These are phyloP conservation scores for Lytechinus pictus DNA, from an alignment of 35 echinoderm and acorn worm genomes.

Conservation along the genomic window DNA sequence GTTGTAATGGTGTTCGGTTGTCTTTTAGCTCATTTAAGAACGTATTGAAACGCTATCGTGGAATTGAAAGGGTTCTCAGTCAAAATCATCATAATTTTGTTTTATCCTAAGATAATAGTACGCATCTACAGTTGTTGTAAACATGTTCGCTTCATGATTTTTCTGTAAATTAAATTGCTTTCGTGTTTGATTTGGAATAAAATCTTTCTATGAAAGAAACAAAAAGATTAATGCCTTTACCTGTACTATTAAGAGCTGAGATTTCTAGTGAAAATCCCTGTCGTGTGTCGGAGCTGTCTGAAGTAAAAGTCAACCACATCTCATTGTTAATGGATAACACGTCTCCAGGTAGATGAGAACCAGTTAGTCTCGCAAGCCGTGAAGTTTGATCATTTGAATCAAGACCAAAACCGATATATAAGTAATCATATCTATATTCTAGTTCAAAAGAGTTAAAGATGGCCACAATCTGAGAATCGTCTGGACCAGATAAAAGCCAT, in stretches of 20 bases:
- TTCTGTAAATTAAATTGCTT: too few relatives aligned
- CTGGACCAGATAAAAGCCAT: conserved; percentile 3
- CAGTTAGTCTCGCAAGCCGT: neutral
- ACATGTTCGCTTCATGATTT: too few relatives aligned
- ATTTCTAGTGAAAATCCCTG: neutral
- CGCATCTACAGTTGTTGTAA: too few relatives aligned
- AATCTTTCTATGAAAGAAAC: too few relatives aligned
- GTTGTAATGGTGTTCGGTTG: too few relatives aligned
- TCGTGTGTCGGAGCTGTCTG: neutral
- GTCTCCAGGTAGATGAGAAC: neutral
- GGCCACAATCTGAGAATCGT: neutral
- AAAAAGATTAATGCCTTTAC: neutral
- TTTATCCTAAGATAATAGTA: too few relatives aligned
- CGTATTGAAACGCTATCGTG: too few relatives aligned
- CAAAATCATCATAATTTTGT: too few relatives aligned
- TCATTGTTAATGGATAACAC: conserved; percentile 16
- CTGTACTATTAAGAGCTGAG: neutral
- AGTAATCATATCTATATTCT: neutral
- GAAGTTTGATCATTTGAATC: neutral
- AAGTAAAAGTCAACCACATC: conserved; percentile 27
- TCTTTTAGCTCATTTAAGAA: too few relatives aligned
- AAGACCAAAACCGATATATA: neutral
- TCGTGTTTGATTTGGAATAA: too few relatives aligned
- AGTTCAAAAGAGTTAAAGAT: neutral
- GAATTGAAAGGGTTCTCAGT: too few relatives aligned